A percentile compares a stretch with the other conserved stretches of the same genome.
phyloP scores from a whole-genome alignment of 2,797 vertebrate species.

The Chrysocyon brachyurus region DNA sequence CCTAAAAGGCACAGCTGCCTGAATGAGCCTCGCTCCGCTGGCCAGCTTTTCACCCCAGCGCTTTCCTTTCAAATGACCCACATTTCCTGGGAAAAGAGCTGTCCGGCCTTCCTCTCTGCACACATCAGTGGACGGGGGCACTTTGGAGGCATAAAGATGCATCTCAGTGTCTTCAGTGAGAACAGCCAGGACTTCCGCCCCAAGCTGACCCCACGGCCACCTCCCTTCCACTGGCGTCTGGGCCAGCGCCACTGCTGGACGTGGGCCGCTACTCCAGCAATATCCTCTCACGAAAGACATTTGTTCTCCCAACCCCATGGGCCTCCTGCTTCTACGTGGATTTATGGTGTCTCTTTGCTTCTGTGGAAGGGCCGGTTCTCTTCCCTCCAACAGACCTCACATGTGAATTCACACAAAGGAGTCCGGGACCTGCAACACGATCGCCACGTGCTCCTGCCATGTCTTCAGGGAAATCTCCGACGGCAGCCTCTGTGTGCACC shows the following conservation, averaged over 20 bases:
- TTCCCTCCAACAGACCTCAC: neutral
- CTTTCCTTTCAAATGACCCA: neutral
- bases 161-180: accelerated
- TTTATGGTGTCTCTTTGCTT: accelerated
- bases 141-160: accelerated
- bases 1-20: neutral
- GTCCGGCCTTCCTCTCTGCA: neutral
- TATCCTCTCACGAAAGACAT: accelerated
- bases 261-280: neutral
- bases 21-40: neutral
- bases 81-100: neutral
- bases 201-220: neutral
- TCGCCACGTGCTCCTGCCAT: accelerated
- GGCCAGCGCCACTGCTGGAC: neutral
- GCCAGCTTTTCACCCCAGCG: neutral
- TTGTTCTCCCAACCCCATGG: accelerated
- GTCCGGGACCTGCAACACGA: accelerated
- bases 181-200: neutral
- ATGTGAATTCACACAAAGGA: neutral
- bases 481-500: accelerated
- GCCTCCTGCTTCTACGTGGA: accelerated
- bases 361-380: neutral
- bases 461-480: neutral
- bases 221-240: neutral
- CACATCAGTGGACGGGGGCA: accelerated